Conservation (phyloP, 2,888 invertebrate species). For the Ferdinandea cuprea region DNA sequence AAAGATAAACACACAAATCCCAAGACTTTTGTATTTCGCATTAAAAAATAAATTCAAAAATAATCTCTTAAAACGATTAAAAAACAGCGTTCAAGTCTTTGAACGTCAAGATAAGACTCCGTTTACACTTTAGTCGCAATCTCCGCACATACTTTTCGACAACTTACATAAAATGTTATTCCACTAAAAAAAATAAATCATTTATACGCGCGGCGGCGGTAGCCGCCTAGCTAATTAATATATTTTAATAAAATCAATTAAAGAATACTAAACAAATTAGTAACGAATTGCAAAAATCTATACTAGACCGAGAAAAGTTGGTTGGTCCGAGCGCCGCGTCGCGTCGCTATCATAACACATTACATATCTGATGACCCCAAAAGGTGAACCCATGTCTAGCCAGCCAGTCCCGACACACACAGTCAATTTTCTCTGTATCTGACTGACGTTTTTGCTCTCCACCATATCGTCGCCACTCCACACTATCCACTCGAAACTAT, state of each 20-base stretch:
- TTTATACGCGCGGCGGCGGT: not conserved
- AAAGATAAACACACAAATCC: not conserved
- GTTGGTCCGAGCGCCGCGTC: too few relatives aligned
- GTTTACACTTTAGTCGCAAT: constrained; percentile 39
- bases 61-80: constrained; percentile 55
- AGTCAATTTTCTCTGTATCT: constrained; percentile 54
- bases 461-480: constrained; percentile 24
- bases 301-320: constrained; percentile 16
- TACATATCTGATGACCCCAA: constrained; percentile 73
- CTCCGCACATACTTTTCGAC: constrained; percentile 22
- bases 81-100: constrained; percentile 64
- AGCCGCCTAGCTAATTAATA: constrained; percentile 51
- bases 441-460: constrained; percentile 43
- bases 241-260: constrained; percentile 57
- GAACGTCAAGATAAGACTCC: constrained; percentile 60
- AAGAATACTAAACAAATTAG: constrained; percentile 25
- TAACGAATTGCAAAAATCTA: constrained; percentile 53
- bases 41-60: constrained; percentile 28
- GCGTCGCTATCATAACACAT: constrained; percentile 29
- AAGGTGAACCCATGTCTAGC: constrained; percentile 74
- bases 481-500: constrained; percentile 64
- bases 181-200: constrained; percentile 1
- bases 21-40: constrained; percentile 39
- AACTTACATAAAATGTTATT: constrained; percentile 53
- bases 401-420: constrained; percentile 63